Base-by-base conservation (phyloP, 2,797 vertebrate genomes). In the Anisognathus igniventris region DNA sequence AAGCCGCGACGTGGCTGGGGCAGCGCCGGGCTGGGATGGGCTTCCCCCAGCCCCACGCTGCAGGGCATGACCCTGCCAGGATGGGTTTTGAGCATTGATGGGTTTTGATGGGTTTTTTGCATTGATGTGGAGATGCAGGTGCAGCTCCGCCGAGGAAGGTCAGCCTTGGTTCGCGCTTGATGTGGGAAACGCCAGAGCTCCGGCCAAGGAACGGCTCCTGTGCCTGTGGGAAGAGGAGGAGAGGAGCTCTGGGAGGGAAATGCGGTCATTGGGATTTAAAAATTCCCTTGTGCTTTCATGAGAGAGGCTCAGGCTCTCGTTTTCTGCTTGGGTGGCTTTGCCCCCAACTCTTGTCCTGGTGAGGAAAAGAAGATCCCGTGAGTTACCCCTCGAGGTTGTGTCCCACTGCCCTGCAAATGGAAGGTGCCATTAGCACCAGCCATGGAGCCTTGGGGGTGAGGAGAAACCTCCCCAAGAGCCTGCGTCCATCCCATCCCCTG, bases 181-280 rank as follows among this genome's bases (percentile, higher is more conserved):
- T 50, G 86, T 14, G 61, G 92, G 73, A 67, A 93, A 3, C 0
- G 33, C 33, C 3, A 1, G 9, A 18, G 70, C 20, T 20, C 4
- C 7, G 23, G 12, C 1, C 48, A 20, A 7, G 71, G 33, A 39
- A 22, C 2, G 0, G 2, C 17, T 67, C 17, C 1, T 35, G 70
- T 1, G 1, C 9, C 17, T 3, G 37, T 0, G 0, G 40, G 40
- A 83, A 37, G 64, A 14, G 78, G 30, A 61, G 74, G 31, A 71
- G 45, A 68, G 25, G 25, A n/a, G 35, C 1, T 54, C 22, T 14
- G 19, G 10, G 14, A 61, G 31, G 39, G 71, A 78, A 44, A 18
- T 40, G 24, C 27, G 50, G 48, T 11, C 40, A 3, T 2, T 33
- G 81, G 53, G 53, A 9, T 76, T 79, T 71, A 40, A 94, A 80